Evolutionary conservation across 1,140 invertebrate genomes (phyloP).

Genomic region (Drosophila tropicalis): DNA sequence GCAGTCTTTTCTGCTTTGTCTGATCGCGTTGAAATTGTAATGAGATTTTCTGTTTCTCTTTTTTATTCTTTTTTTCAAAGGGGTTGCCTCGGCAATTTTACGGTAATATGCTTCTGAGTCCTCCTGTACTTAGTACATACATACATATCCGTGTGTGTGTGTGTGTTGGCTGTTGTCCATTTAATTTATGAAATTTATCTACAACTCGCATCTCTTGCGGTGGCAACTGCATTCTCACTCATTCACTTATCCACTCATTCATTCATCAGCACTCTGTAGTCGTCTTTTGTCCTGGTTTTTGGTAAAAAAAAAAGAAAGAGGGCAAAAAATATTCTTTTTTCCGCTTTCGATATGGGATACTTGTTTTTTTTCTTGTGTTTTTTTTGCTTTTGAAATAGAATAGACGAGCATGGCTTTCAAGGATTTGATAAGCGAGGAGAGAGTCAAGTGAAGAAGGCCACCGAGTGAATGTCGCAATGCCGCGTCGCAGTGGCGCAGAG

Average conservation of each 20-base stretch:
- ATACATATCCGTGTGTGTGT: background rate
- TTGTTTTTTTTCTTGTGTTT: constrained; percentile 29
- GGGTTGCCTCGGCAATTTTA: constrained; percentile 74
- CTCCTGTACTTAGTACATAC: constrained; percentile 6
- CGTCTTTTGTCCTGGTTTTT: constrained; percentile 38
- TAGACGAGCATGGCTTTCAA: constrained; percentile 32
- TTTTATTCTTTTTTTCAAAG: constrained; percentile 26
- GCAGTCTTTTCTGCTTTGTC: constrained; percentile 61
- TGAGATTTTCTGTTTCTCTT: constrained; percentile 70
- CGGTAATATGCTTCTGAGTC: constrained; percentile 69
- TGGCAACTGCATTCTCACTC: constrained; percentile 63
- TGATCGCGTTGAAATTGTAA: constrained; percentile 82
- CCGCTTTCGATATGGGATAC: constrained; percentile 26
- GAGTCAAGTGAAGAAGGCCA: background rate
- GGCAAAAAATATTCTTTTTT: constrained; percentile 32
- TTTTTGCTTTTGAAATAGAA: constrained; percentile 62
- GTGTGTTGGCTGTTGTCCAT: constrained; percentile 55
- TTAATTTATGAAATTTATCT: constrained; percentile 83
- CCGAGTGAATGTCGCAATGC: background rate
- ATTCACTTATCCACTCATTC: constrained; percentile 10
- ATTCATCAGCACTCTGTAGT: background rate
- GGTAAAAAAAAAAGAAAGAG: constrained; percentile 12
- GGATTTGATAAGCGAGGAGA: constrained; percentile 3
- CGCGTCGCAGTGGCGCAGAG: background rate
- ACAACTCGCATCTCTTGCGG: constrained; percentile 53